These are phyloP conservation scores for Artemia sp. DNA, from an alignment of 2,888 invertebrate genomes.

Conservation along the genomic window DNA sequence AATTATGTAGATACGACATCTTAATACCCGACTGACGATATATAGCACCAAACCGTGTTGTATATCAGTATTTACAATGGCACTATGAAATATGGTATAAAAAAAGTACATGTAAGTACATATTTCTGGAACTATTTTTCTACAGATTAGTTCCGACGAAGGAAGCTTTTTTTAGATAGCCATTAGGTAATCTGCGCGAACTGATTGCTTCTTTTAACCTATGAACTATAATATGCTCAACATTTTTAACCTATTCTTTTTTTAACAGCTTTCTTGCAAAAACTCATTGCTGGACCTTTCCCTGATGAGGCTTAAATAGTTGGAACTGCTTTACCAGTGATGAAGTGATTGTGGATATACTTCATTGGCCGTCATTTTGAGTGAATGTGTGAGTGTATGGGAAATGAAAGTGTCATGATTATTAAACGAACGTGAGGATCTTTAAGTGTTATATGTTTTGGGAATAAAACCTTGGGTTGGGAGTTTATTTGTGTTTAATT, in stretches of 20 bases:
- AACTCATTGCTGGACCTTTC: constrained; percentile 43
- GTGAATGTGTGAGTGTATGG: neutral
- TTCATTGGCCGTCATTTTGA: constrained; percentile 6
- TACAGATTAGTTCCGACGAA: too few relatives aligned
- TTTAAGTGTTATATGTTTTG: neutral
- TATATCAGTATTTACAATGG: too few relatives aligned
- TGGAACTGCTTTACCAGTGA: constrained; percentile 16
- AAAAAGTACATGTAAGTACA: too few relatives aligned
- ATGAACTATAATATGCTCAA: too few relatives aligned
- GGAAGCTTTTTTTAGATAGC: too few relatives aligned
- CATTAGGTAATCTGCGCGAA: too few relatives aligned
- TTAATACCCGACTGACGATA: too few relatives aligned
- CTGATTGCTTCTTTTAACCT: too few relatives aligned
- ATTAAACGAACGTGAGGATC: neutral
- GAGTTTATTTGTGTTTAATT: neutral
- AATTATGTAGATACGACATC: too few relatives aligned
- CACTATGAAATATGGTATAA: too few relatives aligned
- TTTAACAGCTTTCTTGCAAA: constrained; percentile 63
- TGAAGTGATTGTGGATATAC: neutral
- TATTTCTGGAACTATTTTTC: too few relatives aligned
- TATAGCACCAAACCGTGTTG: too few relatives aligned
- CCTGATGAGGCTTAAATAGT: constrained; percentile 29
- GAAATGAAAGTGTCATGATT: neutral
- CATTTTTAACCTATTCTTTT: constrained; percentile 25
- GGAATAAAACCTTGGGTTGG: constrained; percentile 8